phyloP scores from a whole-genome alignment of 1,140 invertebrate genomes.

The Trichogramma pretiosum region DNA sequence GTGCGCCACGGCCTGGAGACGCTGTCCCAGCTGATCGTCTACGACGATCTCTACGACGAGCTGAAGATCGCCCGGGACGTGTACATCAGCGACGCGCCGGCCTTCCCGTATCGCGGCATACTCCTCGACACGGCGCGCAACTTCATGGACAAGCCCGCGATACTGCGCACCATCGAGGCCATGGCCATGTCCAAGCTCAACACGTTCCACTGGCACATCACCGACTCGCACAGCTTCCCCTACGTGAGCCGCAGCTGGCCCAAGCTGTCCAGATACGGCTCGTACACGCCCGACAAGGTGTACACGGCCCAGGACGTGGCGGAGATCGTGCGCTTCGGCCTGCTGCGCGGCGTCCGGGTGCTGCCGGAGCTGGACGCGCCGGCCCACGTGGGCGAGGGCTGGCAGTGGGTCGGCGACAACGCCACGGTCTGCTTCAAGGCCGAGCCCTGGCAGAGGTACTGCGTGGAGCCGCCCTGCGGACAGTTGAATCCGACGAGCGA shows the following conservation, averaged over 20 bases:
- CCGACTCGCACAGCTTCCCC: constrained; percentile 79
- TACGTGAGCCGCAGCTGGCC: constrained; percentile 61
- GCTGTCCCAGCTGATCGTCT: constrained; percentile 64
- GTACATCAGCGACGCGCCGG: constrained; percentile 58
- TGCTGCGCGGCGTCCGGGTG: constrained; percentile 65
- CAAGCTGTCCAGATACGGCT: constrained; percentile 60
- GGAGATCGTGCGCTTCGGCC: constrained; percentile 61
- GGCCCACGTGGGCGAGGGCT: constrained; percentile 80
- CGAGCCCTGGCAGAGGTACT: constrained; percentile 67
- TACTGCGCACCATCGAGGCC: constrained; percentile 66
- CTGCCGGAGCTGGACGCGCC: constrained; percentile 81
- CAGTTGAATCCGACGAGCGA: constrained; percentile 72
- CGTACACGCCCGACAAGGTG: constrained; percentile 59
- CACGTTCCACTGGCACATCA: constrained; percentile 85
- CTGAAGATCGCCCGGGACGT: constrained; percentile 54
- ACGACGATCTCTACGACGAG: constrained; percentile 53
- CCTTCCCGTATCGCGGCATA: constrained; percentile 67
- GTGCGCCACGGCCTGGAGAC: constrained; percentile 71
- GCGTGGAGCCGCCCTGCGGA: constrained; percentile 80
- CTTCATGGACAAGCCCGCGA: constrained; percentile 56
- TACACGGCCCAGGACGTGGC: constrained; percentile 46
- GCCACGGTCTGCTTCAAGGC: constrained; percentile 50
- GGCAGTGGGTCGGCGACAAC: constrained; percentile 56
- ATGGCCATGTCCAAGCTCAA: constrained; percentile 78
- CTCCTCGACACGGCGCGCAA: constrained; percentile 71